A percentile compares a stretch with the other conserved stretches of the same genome.
Conservation (phyloP, 1,140 invertebrate genomes). For the Metaphire vulgaris region DNA sequence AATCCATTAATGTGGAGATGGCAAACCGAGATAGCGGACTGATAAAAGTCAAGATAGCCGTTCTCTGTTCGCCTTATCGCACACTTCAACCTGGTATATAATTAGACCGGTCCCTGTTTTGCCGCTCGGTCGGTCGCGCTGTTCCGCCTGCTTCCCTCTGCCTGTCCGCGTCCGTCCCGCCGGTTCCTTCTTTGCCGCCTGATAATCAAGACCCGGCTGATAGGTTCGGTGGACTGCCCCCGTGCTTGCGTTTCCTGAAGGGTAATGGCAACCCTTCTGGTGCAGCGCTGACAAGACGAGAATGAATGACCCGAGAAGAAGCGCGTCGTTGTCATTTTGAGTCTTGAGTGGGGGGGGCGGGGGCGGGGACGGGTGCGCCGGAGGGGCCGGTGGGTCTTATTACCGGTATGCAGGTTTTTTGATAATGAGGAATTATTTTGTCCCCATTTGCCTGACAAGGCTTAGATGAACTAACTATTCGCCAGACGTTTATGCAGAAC, state of each 20-base stretch:
- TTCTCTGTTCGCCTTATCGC: neutral
- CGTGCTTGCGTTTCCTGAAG: neutral
- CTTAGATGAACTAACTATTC: too few species aligned
- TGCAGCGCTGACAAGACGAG: neutral
- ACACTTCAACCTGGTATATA: slow-evolving; percentile 6
- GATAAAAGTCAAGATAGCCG: slow-evolving; percentile 1
- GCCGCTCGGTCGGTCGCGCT: neutral
- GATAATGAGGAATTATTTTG: too few species aligned
- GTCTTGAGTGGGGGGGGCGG: too few species aligned
- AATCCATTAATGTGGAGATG: slow-evolving; percentile 20
- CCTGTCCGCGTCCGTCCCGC: neutral
- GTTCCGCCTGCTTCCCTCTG: neutral
- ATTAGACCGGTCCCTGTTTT: neutral
- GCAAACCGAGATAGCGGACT: slow-evolving; percentile 5
- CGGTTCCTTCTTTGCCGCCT: neutral
- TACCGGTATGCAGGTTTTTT: too few species aligned
- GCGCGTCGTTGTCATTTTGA: neutral
- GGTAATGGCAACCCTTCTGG: neutral
- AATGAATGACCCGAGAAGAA: neutral
- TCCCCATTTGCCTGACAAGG: too few species aligned
- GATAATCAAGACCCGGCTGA: neutral
- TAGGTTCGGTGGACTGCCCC: neutral
- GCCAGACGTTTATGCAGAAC: too few species aligned
- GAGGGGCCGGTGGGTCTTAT: too few species aligned
- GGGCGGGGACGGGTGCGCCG: too few species aligned